Conservation (phyloP, 2,797 vertebrate species). For the Luscinia luscinia region DNA sequence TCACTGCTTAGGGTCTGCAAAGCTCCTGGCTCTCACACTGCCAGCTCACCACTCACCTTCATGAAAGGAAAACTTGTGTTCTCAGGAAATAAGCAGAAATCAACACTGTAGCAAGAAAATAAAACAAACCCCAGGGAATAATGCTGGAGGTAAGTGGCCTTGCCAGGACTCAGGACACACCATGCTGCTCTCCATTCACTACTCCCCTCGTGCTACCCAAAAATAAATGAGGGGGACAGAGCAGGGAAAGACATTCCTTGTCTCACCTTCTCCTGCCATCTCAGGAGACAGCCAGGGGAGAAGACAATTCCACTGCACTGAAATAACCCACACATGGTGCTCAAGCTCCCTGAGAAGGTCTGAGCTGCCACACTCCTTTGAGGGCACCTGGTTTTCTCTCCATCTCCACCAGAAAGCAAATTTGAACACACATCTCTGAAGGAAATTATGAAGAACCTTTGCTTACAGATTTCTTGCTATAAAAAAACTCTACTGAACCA, state of each 20-base stretch:
- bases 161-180: fast-evolving
- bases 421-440: neutral
- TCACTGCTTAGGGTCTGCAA: neutral
- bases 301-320: neutral
- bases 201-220: neutral
- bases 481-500: neutral
- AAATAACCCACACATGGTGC: neutral
- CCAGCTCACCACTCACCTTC: neutral
- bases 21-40: neutral
- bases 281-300: neutral
- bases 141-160: neutral
- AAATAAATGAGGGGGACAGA: neutral
- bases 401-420: neutral
- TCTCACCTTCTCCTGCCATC: neutral
- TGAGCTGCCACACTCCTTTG: fast-evolving
- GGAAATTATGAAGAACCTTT: neutral
- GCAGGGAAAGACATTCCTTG: neutral
- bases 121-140: neutral
- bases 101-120: neutral
- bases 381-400: neutral
- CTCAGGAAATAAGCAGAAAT: neutral
- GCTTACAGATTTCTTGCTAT: neutral
- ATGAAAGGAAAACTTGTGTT: neutral
- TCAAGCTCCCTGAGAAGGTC: neutral
- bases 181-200: fast-evolving